phyloP scores from a whole-genome alignment of 2,113 vertebrate species.

The Petrocephalus zakoni region DNA sequence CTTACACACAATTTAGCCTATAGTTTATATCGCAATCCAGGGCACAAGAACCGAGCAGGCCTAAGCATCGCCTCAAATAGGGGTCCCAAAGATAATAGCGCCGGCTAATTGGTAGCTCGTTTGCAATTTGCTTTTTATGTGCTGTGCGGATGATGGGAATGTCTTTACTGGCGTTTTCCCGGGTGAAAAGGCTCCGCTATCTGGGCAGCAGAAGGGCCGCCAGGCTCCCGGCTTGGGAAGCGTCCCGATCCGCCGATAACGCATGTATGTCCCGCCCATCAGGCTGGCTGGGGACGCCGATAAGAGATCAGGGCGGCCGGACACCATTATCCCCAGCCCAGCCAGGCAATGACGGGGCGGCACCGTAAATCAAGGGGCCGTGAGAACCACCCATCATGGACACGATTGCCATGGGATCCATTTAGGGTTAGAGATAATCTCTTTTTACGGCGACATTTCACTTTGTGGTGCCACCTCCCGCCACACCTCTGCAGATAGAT shows the following conservation, averaged over 20 bases:
- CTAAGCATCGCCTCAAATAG: not conserved
- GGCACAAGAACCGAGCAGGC: not conserved
- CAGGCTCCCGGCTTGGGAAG: slow-evolving; percentile 24
- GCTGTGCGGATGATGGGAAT: slow-evolving; percentile 34
- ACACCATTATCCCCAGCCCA: slow-evolving; percentile 24
- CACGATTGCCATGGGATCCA: not conserved
- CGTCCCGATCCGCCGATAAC: slow-evolving; percentile 27
- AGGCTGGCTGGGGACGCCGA: slow-evolving; percentile 57
- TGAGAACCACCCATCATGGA: slow-evolving; percentile 43
- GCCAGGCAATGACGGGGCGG: slow-evolving; percentile 20
- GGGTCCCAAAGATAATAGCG: not conserved
- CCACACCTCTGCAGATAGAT: not conserved
- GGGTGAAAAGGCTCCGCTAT: slow-evolving; percentile 24
- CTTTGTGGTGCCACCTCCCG: slow-evolving; percentile 32
- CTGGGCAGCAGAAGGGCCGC: slow-evolving; percentile 24
- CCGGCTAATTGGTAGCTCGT: not conserved
- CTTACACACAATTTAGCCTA: not conserved
- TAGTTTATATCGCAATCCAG: not conserved
- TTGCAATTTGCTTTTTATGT: not conserved
- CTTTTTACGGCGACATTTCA: slow-evolving; percentile 39
- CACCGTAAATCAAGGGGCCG: slow-evolving; percentile 46
- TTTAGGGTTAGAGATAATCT: slow-evolving; percentile 14
- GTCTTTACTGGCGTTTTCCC: slow-evolving; percentile 31
- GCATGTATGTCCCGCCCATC: slow-evolving; percentile 34
- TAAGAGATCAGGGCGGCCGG: slow-evolving; percentile 54